Evolutionary conservation across 37 sponge, comb jelly and placozoan genomes (phyloP), one percentile per base, ranked within the genome.

Genomic region (Geodia barretti): DNA sequence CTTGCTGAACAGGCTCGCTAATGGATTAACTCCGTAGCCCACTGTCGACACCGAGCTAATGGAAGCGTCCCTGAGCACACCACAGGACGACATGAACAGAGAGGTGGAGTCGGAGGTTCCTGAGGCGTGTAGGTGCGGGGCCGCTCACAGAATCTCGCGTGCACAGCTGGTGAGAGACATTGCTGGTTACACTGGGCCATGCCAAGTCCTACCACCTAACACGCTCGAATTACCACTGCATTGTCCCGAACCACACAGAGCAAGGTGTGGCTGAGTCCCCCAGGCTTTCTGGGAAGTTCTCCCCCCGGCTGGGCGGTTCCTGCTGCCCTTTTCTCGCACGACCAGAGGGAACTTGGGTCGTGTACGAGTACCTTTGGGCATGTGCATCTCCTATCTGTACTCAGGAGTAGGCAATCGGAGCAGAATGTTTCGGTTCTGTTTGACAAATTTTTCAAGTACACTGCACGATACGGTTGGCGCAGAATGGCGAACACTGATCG

Each of bases 281-380:
- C 2, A 62, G 78, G 33, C 92, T 83, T 61, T 60, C 94, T 24
- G 60, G 97, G n/a, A 96, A 96, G 63, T 96, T 96, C 75, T 78
- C 84, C 25, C 97, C n/a, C n/a, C n/a, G n/a, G n/a, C n/a, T n/a
- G n/a, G n/a, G n/a, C n/a, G n/a, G n/a, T n/a, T n/a, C n/a, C n/a
- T n/a, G n/a, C n/a, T n/a, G n/a, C n/a, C n/a, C n/a, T n/a, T 19
- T 94, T 96, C 77, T 91, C 89, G 20, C 70, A 63, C 25, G 92
- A 93, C 69, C 97, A 96, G 82, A 80, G 70, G 33, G 77, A 62
- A 23, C 85, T 92, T 0, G n/a, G n/a, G 41, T 81, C 26, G 72
- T 88, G 14, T 92, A 87, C 47, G 70, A 75, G 26, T 92, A 72
- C 62, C 62, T 79, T 1, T 88, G 92, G 7, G 64, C 86, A 3